A percentile compares a stretch with the other conserved stretches of the same genome.
These are phyloP conservation scores for Cephus nigrinus DNA, from an alignment of 2,888 invertebrate genomes.

Conservation along the genomic window DNA sequence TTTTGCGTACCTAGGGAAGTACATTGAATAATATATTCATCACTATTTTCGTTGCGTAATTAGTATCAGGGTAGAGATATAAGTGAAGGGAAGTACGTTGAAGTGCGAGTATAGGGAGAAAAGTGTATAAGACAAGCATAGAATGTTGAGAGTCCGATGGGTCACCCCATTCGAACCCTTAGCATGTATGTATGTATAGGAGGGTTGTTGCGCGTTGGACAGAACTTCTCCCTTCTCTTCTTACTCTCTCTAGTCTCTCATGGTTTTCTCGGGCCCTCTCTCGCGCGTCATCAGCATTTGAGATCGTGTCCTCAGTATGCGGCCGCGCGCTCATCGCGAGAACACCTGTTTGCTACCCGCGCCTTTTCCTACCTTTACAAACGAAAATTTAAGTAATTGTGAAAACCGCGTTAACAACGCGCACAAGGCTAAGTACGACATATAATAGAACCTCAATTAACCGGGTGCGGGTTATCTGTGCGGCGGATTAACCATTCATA, in stretches of 20 bases:
- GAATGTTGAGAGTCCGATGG: background rate
- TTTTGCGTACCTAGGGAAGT: background rate
- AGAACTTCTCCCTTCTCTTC: constrained; percentile 14
- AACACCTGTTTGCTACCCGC: constrained; percentile 47
- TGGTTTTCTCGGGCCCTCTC: constrained; percentile 6
- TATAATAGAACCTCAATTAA: background rate
- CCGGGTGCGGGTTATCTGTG: constrained; percentile 2
- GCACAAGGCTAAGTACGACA: background rate
- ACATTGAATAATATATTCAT: background rate
- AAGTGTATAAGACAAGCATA: background rate
- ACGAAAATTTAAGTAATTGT: background rate
- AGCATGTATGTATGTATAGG: background rate
- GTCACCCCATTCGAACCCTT: background rate
- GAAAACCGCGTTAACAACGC: background rate
- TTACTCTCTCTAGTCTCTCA: background rate
- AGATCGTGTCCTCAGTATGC: constrained; percentile 43
- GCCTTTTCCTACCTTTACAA: background rate
- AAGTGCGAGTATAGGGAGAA: background rate
- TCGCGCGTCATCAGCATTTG: constrained; percentile 11
- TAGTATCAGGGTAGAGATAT: too few species aligned
- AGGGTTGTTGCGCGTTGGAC: constrained; percentile 30
- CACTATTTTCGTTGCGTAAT: background rate
- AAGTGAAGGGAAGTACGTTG: background rate
- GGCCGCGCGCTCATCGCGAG: constrained; percentile 49
- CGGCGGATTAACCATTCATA: background rate